These are phyloP conservation scores for Porites evermanni DNA, from an alignment of 92 coral and sea anemone genomes.

Conservation along the genomic window DNA sequence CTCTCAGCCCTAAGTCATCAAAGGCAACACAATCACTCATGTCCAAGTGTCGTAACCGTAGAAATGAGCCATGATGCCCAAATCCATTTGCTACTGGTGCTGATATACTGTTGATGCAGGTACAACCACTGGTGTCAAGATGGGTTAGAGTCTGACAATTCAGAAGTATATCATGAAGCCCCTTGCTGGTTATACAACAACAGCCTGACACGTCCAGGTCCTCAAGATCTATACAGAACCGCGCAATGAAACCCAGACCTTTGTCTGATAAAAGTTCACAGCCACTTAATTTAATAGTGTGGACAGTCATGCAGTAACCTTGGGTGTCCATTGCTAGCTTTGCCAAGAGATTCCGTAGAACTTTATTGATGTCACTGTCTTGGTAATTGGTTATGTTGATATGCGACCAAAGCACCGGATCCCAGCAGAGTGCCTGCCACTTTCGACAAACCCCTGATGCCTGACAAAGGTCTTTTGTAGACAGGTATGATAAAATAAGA, in stretches of 20 bases:
- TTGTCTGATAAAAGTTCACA: conserved; percentile 95
- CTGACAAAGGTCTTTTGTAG: conserved; percentile 81
- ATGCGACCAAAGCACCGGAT: conserved; percentile 88
- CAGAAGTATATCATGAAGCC: conserved; percentile 86
- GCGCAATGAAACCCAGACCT: conserved; percentile 86
- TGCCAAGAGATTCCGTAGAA: conserved; percentile 77
- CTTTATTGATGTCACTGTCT: conserved; percentile 91
- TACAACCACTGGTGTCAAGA: conserved; percentile 85
- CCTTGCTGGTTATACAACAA: conserved; percentile 92
- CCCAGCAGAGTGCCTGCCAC: conserved; percentile 97
- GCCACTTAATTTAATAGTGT: conserved; percentile 79
- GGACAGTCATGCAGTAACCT: conserved; percentile 94
- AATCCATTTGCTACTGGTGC: conserved; percentile 86
- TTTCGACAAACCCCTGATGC: conserved; percentile 91
- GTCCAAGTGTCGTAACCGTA: conserved; percentile 84
- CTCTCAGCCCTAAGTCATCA: conserved; percentile 94
- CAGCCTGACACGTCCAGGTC: conserved; percentile 88
- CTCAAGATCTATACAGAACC: conserved; percentile 92
- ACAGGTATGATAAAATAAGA: conserved; percentile 77
- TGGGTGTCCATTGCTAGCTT: conserved; percentile 87
- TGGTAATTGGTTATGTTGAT: conserved; percentile 81
- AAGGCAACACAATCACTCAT: conserved; percentile 98
- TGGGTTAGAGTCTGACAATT: conserved; percentile 75
- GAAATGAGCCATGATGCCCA: conserved; percentile 76
- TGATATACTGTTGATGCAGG: conserved; percentile 90